Evolutionary conservation across 2,888 invertebrate genomes (phyloP), one percentile per base, ranked within the genome.

Genomic region (Syrphus vitripennis): DNA sequence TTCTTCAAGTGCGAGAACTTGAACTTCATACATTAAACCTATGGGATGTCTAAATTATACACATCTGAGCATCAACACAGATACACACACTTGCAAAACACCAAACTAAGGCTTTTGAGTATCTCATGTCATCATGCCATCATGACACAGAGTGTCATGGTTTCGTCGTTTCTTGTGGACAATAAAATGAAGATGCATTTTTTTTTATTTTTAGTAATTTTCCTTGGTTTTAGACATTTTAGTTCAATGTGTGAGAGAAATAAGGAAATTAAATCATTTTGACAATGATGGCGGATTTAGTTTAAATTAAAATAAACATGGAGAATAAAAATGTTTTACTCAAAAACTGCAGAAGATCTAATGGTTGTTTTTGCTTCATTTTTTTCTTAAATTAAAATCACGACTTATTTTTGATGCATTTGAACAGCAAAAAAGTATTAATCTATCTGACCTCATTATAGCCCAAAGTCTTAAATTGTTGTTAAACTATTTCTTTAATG

Each of bases 101-200:
- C 40, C 29, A 61, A 19, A 70, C 45, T 37, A 61, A 70, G 48
- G 48, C 34, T 50, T 53, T 59, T 45, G 71, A 67, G 75, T 71
- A 65, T 71, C 71, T 76, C 75, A 67, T 80, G 84, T 80, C 84
- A 84, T 67, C 71, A 59, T 80, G 80, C 75, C 61, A 61, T 72
- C 79, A 74, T 74, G n/a, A 29, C 34, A 34, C 10, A 34, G 69
- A 78, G 74, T 74, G 78, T 59, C 55, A 80, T 70, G 79, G 75
- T 48, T 34, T 21, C 53, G 65, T 29, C 12, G n/a, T 50, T 75
- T 63, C 19, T 40, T 42, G 14, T 42, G 14, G 1, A 61, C 75
- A 53, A 48, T 63, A 74, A 77, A 77, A 71, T 67, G 48, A 74
- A 79, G 37, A 65, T 67, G 72, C 63, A 74, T 29, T 71, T 59